Conservation (phyloP, 1,140 invertebrate species). For the Drosophila grimshawi region DNA sequence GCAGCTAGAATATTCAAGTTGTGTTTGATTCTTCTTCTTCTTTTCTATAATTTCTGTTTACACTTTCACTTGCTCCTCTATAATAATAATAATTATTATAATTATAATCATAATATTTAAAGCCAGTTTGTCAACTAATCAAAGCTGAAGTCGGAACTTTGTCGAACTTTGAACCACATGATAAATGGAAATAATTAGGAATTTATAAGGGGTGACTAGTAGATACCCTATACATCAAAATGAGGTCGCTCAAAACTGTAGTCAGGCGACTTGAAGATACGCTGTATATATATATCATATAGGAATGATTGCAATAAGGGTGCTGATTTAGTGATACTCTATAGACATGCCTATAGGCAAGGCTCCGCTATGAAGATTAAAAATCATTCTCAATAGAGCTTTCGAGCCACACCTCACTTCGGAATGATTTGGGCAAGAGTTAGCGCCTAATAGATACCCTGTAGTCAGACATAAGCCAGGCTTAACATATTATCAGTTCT, state of each 20-base stretch:
- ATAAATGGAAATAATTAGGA: not conserved
- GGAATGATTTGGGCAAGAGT: too few relatives aligned
- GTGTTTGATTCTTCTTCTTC: not conserved
- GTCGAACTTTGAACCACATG: slow-evolving; percentile 3
- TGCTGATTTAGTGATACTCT: too few relatives aligned
- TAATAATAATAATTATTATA: not conserved
- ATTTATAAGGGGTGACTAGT: not conserved
- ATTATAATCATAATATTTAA: slow-evolving; percentile 2
- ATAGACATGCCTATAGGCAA: too few relatives aligned
- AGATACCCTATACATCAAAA: slow-evolving; percentile 5
- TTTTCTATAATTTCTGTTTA: slow-evolving; percentile 1
- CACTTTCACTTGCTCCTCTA: slow-evolving; percentile 13
- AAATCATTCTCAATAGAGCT: too few relatives aligned
- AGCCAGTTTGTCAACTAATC: not conserved
- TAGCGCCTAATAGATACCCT: too few relatives aligned
- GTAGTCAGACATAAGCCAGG: too few relatives aligned
- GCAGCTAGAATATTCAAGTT: slow-evolving; percentile 21
- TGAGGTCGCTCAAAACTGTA: not conserved
- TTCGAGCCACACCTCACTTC: too few relatives aligned
- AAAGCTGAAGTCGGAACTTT: not conserved
- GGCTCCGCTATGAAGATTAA: too few relatives aligned
- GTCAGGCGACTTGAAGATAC: too few relatives aligned
- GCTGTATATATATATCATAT: too few relatives aligned
- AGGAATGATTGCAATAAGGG: too few relatives aligned
- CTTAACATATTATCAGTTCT: too few relatives aligned